Conservation (phyloP, 2,113 vertebrate genomes). For the Ophthalmolycus amberensis region DNA sequence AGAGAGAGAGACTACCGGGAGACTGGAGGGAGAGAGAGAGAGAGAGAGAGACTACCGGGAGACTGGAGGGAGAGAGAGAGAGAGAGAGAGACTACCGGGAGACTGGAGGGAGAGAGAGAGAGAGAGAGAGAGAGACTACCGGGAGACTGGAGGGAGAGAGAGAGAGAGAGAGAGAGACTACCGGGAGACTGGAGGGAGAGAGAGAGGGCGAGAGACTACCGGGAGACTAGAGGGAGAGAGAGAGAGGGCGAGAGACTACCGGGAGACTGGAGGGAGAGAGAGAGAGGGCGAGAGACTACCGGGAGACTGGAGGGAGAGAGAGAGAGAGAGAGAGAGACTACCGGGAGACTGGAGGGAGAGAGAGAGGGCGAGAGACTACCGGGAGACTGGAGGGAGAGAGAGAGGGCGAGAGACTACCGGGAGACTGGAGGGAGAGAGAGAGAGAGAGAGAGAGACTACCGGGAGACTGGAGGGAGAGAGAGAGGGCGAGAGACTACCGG, state of each 20-base stretch:
- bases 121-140: constrained; percentile 25
- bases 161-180: constrained; percentile 29
- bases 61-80: not conserved
- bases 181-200: not conserved
- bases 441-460: constrained; percentile 28
- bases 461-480: not conserved
- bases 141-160: constrained; percentile 28
- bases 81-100: no score
- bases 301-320: not conserved
- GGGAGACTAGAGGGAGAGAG: not conserved
- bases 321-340: no score
- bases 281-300: not conserved
- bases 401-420: not conserved
- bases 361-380: no score
- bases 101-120: not conserved
- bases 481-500: no score
- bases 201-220: no score
- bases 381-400: no score
- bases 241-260: not conserved
- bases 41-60: constrained; percentile 22
- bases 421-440: constrained; percentile 16
- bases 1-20: no score
- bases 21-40: not conserved
- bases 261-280: constrained; percentile 2
- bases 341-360: no score